Evolutionary conservation across 1,140 invertebrate species (phyloP), one percentile per base, ranked within the genome.

Genomic region (Thaumetopoea pityocampa): DNA sequence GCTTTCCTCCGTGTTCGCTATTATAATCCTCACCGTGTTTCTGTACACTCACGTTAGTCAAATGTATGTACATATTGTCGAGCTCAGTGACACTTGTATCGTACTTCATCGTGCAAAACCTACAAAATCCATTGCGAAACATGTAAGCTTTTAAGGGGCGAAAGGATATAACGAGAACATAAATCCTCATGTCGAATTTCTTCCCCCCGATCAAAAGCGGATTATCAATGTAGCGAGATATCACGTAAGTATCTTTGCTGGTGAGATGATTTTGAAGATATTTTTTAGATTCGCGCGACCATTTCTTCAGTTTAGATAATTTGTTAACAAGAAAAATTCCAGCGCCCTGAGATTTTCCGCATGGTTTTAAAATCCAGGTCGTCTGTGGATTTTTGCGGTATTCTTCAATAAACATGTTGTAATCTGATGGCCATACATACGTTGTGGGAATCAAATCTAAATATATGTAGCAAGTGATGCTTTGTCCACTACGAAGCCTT

Each of bases 361-460:
- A 67, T n/a, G 64, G 64, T 19, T 67, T 64, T 93, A 98, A 96
- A 40, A 98, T 98, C 96, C 96, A 98, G 0, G 96, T 98, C 48
- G 94, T 96, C 58, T 95, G 91, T 0, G 96, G 96, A 47, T 93
- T 94, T 80, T 97, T 97, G 29, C 92, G 81, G 72, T 98, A 98
- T 68, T 98, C 96, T 68, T 98, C 96, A 0, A 97, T 94, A 85
- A 98, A 98, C 90, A 98, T 93, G 67, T 98, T 98, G 67, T 98
- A 98, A 79, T 98, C 93, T 42, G 95, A 94, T 0, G 97, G 96
- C 45, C 98, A 84, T 33, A 98, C 95, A 73, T 96, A 99, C 0
- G 96, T 98, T 0, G 95, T 90, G 1, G 96, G 96, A 46, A 98
- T 93, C 62, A 98, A 96, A 85, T 98, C 96, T 74, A 95, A 83